Evolutionary conservation across 2,888 invertebrate species (phyloP), one percentile per base, ranked within the genome.

Genomic region (Chironomus tentans): DNA sequence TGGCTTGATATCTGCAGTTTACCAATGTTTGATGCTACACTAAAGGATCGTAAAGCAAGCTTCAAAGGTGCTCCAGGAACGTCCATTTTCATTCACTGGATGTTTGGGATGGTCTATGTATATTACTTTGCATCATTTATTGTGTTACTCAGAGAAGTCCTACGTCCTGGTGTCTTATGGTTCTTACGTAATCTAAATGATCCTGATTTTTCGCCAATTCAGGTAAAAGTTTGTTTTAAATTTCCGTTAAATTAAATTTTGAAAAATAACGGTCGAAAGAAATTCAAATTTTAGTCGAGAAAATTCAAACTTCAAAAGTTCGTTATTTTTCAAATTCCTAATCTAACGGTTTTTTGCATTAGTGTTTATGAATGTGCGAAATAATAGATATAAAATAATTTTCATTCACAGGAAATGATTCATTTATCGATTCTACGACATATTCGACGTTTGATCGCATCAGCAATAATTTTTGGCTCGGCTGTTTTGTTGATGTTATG

Each of bases 51-150:
- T 56, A 92, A 96, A 82, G 88, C 90, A 0, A 94, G 94, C 78
- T 95, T 98, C 79, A 89, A 91, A 78, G 88, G 92, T 0, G 96
- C 97, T 0, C 98, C 98, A 0, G 97, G 97, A 80, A 97, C 98
- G 0, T 95, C 96, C 0, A 94, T 98, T 87, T 98, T 98, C 82
- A 92, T 99, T 76, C 98, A 99, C 83, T 99, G 99, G 99, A 89
- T 98, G 61, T 94, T 97, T 6, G 99, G 99, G 77, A 98, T 99
- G 97, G 94, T 94, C 47, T 99, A 97, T 82, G 97, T 99, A 13
- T 99, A 99, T 84, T 99, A 99, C 85, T 98, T 99, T 82, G 99
- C 98, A 6, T 97, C 97, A 0, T 98, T 97, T 82, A 94, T 98
- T 65, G 86, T 97, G 18, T 86, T 99, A 2, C 84, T 99, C 24